Evolutionary conservation across 2,888 invertebrate genomes (phyloP).

Genomic region (Sipha maydis): DNA sequence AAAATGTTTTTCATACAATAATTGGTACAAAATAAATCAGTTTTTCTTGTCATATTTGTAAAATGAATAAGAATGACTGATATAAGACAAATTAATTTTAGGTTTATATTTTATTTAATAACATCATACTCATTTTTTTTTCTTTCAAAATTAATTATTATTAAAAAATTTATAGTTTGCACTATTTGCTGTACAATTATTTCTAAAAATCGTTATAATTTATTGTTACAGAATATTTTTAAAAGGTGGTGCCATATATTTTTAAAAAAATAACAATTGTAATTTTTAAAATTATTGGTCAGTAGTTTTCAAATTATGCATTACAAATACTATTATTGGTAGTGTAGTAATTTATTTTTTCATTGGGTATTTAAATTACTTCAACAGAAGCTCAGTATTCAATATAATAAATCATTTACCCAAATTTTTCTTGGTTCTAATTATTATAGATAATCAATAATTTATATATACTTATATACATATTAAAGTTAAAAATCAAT

Average conservation of each 20-base stretch:
- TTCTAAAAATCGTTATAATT: background rate
- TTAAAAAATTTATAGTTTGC: background rate
- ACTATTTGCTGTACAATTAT: background rate
- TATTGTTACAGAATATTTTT: background rate
- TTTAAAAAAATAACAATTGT: background rate
- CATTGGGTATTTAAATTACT: too few species aligned
- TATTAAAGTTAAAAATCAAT: too few species aligned
- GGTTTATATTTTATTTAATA: background rate
- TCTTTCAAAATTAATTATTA: background rate
- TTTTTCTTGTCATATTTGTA: background rate
- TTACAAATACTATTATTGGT: too few species aligned
- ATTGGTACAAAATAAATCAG: background rate
- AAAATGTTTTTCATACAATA: background rate
- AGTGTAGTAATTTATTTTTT: background rate
- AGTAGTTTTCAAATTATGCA: background rate
- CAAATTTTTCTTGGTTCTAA: too few species aligned
- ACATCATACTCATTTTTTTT: background rate
- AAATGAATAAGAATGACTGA: background rate
- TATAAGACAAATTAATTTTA: conserved; percentile 10
- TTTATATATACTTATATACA: too few species aligned
- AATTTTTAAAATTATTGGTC: background rate
- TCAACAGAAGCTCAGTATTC: too few species aligned
- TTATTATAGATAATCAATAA: too few species aligned
- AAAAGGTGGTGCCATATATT: conserved; percentile 7
- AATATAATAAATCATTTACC: background rate